phyloP scores from a whole-genome alignment of 1,140 invertebrate genomes.

The Zaprionus davidi region DNA sequence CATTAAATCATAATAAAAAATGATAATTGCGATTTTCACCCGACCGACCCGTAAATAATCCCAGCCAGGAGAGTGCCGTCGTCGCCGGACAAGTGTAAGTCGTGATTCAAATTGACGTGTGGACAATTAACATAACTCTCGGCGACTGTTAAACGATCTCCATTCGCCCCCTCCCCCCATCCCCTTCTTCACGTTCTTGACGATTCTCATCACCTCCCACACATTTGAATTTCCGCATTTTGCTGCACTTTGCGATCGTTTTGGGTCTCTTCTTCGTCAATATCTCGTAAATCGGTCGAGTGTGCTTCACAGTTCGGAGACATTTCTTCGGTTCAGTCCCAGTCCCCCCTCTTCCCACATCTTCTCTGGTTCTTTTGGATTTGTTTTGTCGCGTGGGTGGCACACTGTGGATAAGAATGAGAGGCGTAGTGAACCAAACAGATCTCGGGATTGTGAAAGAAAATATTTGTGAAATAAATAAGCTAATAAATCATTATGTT shows the following conservation, averaged over 20 bases:
- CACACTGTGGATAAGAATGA: conserved; percentile 12
- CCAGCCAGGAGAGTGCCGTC: conserved; percentile 46
- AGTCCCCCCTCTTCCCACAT: not conserved
- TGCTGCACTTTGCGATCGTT: conserved; percentile 29
- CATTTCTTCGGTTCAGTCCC: conserved; percentile 24
- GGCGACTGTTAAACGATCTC: conserved; percentile 6
- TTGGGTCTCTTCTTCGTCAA: conserved; percentile 54
- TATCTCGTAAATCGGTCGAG: conserved; percentile 67
- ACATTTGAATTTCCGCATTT: conserved; percentile 73
- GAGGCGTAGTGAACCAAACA: conserved; percentile 3
- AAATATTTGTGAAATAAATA: conserved; percentile 77
- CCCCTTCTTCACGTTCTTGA: not conserved
- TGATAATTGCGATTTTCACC: conserved; percentile 79
- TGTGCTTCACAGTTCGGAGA: conserved; percentile 61
- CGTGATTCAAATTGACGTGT: conserved; percentile 78
- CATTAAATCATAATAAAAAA: conserved; percentile 82
- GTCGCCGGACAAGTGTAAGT: conserved; percentile 75
- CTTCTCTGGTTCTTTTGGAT: conserved; percentile 24
- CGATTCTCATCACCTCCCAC: conserved; percentile 44
- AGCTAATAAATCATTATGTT: conserved; percentile 80
- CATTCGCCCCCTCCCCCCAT: not conserved
- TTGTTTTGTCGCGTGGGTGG: conserved; percentile 58
- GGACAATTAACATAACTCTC: conserved; percentile 80
- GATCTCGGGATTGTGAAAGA: conserved; percentile 66
- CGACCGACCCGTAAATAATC: conserved; percentile 69